Evolutionary conservation across 2,797 vertebrate genomes (phyloP), one percentile per base, ranked within the genome.

Genomic region (Tympanoctomys barrerae): DNA sequence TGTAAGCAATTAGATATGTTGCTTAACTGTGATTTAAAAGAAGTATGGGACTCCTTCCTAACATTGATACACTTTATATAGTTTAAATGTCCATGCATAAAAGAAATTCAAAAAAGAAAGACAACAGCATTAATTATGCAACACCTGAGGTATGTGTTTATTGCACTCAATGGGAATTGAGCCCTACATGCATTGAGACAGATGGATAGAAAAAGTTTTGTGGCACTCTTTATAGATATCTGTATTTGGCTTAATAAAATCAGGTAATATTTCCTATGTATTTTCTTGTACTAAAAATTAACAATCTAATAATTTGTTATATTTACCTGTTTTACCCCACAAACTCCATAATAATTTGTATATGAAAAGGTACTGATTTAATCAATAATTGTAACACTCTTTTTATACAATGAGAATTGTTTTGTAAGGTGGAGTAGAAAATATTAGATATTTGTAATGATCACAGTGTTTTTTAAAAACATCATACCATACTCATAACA

Each of bases 1-100:
- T 33, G 82, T 26, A 71, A 71, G 21, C 19, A 61, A 36, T 92
- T 83, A 57, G 73, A 3, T 70, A 24, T 82, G 33, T 73, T 21
- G 12, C 39, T 78, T 73, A 46, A 59, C 52, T 89, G 33, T 86
- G 36, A 83, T 90, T 96, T 92, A 39, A 78, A 94, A 87, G 21
- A 64, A n/a, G 12, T 24, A 71, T 5, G 10, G 5, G 71, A 84
- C 7, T 92, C 21, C 70, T 88, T 88, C 54, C 7, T 84, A 92
- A 33, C 16, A 49, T n/a, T 84, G n/a, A 1, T 1, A n/a, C 52
- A 84, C 42, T 84, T 85, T 68, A 46, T 79, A 11, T 80, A 66
- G 75, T 78, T 61, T 84, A 81, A 80, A 71, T 83, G 46, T 42
- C 22, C 33, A 61, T 81, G 26, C 75, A 46, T 71, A 42, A 87